These are phyloP conservation scores for Lipotes vexillifer DNA, from an alignment of 2,113 vertebrate genomes.

Conservation along the genomic window DNA sequence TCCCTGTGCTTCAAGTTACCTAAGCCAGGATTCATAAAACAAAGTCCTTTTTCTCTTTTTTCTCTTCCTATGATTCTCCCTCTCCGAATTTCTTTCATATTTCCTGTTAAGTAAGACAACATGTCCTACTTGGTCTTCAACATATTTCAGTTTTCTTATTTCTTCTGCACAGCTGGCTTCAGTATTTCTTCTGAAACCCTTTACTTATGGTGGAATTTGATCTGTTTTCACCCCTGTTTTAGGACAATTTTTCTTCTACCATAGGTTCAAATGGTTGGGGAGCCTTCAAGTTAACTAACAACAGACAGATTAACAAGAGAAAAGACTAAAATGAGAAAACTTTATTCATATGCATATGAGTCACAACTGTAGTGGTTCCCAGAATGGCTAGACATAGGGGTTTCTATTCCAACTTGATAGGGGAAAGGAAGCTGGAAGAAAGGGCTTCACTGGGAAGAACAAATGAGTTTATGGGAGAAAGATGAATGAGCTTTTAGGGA, in stretches of 20 bases:
- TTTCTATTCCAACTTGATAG: not conserved
- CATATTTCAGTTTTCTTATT: not conserved
- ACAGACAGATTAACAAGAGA: not conserved
- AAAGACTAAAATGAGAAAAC: not conserved
- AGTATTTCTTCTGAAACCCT: not conserved
- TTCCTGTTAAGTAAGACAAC: not conserved
- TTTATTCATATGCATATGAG: not conserved
- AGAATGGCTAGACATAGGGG: not conserved
- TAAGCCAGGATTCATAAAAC: not conserved
- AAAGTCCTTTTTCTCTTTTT: not conserved
- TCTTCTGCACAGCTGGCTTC: not conserved
- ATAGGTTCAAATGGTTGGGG: not conserved
- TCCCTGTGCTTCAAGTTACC: not conserved
- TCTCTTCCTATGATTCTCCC: not conserved
- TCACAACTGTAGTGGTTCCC: not conserved
- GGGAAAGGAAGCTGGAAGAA: not conserved
- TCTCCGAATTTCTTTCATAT: not conserved
- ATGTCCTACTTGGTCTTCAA: not conserved
- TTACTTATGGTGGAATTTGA: not conserved
- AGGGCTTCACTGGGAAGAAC: not conserved
- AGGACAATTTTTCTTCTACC: not conserved
- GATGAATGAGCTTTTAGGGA: not conserved
- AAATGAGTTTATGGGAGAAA: not conserved
- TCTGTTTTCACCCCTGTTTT: not conserved
- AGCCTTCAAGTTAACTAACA: not conserved